phyloP scores from a whole-genome alignment of 2,888 invertebrate species.

The Nycteola revayana region DNA sequence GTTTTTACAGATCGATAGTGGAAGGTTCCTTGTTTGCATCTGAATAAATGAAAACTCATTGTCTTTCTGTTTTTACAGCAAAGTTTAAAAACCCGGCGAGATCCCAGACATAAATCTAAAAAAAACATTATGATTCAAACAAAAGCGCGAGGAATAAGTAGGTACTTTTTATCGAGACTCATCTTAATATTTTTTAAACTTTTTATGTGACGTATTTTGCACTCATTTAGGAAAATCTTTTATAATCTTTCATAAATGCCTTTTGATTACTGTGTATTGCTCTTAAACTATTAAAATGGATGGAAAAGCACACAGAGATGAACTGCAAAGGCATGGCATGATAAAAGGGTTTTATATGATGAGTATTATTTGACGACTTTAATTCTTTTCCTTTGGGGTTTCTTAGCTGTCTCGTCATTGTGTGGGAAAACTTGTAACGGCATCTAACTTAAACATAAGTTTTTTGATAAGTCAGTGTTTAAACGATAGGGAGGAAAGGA shows the following conservation, averaged over 20 bases:
- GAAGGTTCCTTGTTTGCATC: conserved; percentile 35
- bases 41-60: conserved; percentile 41
- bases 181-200: conserved; percentile 10
- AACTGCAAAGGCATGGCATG: no score
- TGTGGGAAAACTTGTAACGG: conserved; percentile 65
- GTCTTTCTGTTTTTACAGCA: conserved; percentile 27
- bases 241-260: no score
- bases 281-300: no score
- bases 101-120: conserved; percentile 24
- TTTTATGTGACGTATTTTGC: no score
- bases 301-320: no score
- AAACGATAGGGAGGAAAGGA: conserved; percentile 69
- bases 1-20: conserved; percentile 26
- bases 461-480: conserved; percentile 81
- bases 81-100: conserved; percentile 20
- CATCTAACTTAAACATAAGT: conserved; percentile 76
- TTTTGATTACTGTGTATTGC: no score
- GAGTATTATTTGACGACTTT: conserved; percentile 29
- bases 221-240: no score
- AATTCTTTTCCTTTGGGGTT: conserved; percentile 24
- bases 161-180: conserved; percentile 1
- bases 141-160: conserved; percentile 21
- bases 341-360: conserved; percentile 31
- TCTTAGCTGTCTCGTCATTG: conserved; percentile 44
- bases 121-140: conserved; percentile 31